Evolutionary conservation across 2,797 vertebrate species (phyloP).

Genomic region (Anguilla obscura): DNA sequence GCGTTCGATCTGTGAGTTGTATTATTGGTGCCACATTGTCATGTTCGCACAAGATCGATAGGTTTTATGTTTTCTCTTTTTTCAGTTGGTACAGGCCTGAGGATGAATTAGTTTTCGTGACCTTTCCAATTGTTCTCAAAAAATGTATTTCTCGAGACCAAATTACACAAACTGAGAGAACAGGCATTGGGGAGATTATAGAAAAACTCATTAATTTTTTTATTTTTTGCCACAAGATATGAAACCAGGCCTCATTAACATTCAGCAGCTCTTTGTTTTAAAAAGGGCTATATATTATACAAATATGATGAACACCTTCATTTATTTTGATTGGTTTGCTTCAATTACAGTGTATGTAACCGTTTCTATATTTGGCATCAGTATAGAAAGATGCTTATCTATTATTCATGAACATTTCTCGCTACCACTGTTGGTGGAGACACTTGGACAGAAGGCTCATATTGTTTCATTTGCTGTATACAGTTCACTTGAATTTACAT

Average conservation of each 20-base stretch:
- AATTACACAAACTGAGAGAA: background rate
- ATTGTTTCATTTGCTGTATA: background rate
- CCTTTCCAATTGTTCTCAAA: conserved; percentile 28
- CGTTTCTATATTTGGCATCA: background rate
- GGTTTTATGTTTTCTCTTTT: conserved; percentile 32
- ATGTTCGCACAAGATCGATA: conserved; percentile 32
- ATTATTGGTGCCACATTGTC: conserved; percentile 34
- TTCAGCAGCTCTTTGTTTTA: background rate
- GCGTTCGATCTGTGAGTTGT: conserved; percentile 10
- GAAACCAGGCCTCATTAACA: background rate
- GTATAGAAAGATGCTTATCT: background rate
- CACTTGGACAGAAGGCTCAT: background rate
- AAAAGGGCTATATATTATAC: background rate
- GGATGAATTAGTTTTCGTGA: conserved; percentile 26
- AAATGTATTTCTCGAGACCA: conserved; percentile 34
- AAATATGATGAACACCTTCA: background rate
- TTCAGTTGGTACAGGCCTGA: background rate
- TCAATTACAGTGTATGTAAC: background rate
- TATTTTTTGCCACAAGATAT: background rate
- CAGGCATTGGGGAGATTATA: background rate
- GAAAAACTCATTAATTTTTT: background rate
- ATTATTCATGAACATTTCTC: background rate
- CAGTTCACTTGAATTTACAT: background rate
- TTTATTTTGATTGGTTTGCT: background rate
- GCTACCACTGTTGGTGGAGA: background rate